Evolutionary conservation across 2,888 invertebrate species (phyloP).

Genomic region (Synanthedon tipuliformis): DNA sequence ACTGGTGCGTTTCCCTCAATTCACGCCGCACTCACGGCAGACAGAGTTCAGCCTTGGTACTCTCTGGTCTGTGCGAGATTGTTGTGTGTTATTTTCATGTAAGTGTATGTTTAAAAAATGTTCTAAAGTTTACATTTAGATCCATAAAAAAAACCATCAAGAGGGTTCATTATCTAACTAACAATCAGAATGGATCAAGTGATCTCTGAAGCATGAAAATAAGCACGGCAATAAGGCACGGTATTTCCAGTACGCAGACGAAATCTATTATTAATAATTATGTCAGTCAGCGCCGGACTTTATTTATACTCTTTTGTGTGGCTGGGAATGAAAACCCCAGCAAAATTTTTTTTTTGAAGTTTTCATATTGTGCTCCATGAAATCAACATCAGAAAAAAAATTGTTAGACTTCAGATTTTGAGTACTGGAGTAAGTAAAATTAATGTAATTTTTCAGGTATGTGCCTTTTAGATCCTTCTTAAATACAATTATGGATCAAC

Average conservation of each 20-base stretch:
- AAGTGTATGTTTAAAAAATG: slow-evolving; percentile 20
- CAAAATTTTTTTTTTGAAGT: too few species aligned
- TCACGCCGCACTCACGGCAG: slow-evolving; percentile 70
- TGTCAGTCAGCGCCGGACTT: too few species aligned
- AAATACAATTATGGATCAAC: slow-evolving; percentile 22
- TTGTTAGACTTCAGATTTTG: neutral
- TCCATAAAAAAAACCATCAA: neutral
- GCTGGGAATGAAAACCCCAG: too few species aligned
- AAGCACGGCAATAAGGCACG: too few species aligned
- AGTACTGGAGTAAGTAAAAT: neutral
- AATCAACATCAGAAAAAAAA: neutral
- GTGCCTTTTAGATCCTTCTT: slow-evolving; percentile 34
- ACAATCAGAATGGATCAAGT: too few species aligned
- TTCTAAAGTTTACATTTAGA: neutral
- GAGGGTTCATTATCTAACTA: neutral
- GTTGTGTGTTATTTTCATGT: slow-evolving; percentile 52
- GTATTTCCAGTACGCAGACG: too few species aligned
- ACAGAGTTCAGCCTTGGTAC: slow-evolving; percentile 69
- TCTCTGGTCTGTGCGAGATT: slow-evolving; percentile 62
- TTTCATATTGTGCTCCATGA: too few species aligned
- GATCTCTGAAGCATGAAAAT: too few species aligned
- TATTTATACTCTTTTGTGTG: too few species aligned
- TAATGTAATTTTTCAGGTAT: slow-evolving; percentile 24
- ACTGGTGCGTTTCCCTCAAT: slow-evolving; percentile 45
- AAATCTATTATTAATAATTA: too few species aligned